Percentiles rank a stretch among this genome's conserved stretches.
phyloP scores from a whole-genome alignment of 1,140 invertebrate genomes.

The Ceratina japonica region DNA sequence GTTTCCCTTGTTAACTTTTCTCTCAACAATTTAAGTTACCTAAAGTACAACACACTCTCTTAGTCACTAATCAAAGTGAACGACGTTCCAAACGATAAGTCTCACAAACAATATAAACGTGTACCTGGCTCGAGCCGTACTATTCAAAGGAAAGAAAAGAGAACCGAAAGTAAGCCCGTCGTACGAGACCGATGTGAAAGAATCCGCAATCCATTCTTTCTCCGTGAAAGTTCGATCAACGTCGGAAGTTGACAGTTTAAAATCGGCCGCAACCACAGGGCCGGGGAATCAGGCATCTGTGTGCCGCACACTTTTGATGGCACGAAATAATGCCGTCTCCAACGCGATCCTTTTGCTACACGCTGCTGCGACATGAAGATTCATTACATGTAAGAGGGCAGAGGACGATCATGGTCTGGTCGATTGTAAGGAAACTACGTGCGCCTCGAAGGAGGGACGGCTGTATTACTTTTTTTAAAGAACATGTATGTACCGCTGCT shows the following conservation, averaged over 20 bases:
- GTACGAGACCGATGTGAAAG: constrained; percentile 2
- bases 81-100: neutral
- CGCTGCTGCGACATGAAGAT: constrained; percentile 15
- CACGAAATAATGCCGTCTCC: neutral
- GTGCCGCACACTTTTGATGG: neutral
- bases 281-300: constrained; percentile 6
- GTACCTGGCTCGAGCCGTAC: constrained; percentile 20
- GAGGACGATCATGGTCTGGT: neutral
- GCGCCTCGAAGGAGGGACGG: too few species aligned
- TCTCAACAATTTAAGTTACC: neutral
- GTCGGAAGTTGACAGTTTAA: neutral
- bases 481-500: constrained; percentile 15
- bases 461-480: too few species aligned
- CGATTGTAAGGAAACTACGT: neutral
- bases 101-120: neutral
- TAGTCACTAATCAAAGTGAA: neutral
- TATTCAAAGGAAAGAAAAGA: neutral
- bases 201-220: constrained; percentile 38
- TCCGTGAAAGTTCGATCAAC: constrained; percentile 25
- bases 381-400: neutral
- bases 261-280: neutral
- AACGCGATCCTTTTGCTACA: neutral
- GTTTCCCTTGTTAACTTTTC: neutral
- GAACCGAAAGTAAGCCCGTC: neutral
- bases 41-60: neutral